Evolutionary conservation across 2,888 invertebrate genomes (phyloP).

Genomic region (Baccha elongata): DNA sequence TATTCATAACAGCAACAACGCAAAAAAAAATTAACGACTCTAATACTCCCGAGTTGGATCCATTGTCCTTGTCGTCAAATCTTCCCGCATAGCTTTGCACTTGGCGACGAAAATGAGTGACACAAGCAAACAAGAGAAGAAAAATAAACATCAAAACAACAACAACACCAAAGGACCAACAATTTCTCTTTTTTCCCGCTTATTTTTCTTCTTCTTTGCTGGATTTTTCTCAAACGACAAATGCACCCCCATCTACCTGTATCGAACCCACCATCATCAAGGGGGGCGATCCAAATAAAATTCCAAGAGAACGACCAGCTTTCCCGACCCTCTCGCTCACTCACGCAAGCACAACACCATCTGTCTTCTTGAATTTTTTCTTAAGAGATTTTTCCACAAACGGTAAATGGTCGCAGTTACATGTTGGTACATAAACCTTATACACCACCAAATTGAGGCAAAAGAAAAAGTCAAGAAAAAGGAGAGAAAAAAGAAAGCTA

Average conservation of each 20-base stretch:
- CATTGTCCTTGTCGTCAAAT: conserved; percentile 56
- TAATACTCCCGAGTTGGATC: conserved; percentile 46
- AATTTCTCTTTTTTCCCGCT: conserved; percentile 58
- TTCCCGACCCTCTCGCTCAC: conserved; percentile 43
- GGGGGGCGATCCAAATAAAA: conserved; percentile 26
- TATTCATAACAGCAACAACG: conserved; percentile 29
- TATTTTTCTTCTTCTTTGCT: conserved; percentile 56
- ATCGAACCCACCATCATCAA: conserved; percentile 19
- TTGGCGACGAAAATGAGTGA: conserved; percentile 67
- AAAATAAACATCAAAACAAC: conserved; percentile 51
- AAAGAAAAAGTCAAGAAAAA: conserved; percentile 55
- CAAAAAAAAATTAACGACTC: conserved; percentile 21
- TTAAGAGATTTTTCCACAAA: conserved; percentile 74
- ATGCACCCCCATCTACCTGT: conserved; percentile 13
- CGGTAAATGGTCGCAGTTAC: conserved; percentile 70
- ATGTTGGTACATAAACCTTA: conserved; percentile 64
- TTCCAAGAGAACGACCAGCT: conserved; percentile 46
- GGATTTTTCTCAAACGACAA: conserved; percentile 53
- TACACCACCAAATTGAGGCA: conserved; percentile 62
- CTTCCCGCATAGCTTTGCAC: conserved; percentile 54
- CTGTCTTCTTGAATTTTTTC: conserved; percentile 65
- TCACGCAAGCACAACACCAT: conserved; percentile 21
- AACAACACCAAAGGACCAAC: not conserved
- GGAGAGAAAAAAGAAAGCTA: conserved; percentile 46
- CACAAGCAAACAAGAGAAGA: conserved; percentile 62